Evolutionary conservation across 1,140 invertebrate species (phyloP), one percentile per base, ranked within the genome.

Genomic region (Drosophila pectinifera): DNA sequence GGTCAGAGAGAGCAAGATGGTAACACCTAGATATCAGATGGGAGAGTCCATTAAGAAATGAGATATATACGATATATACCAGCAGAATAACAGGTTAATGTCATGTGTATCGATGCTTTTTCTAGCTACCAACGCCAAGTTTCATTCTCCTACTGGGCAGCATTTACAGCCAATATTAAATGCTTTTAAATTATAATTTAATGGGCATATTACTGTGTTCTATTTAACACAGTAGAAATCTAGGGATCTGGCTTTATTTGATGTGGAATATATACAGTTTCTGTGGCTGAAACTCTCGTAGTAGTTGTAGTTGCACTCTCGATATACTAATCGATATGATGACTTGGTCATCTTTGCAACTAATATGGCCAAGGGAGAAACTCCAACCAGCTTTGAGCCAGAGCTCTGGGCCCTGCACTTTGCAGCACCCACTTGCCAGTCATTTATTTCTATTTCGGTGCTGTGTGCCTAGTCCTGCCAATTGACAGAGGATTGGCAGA

Each of bases 1-100:
- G 93, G 98, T 99, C 94, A 99, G 95, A 92, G 98, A 99, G 92
- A 99, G 96, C 85, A 99, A 95, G 93, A 99, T 99, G 91, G 98
- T 99, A 88, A 99, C 98, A 94, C 98, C 98, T 99, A 95, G 51
- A 89, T 77, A 77, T 76, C 49, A 42, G 48, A 78, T 69, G 46
- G 24, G 22, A 77, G 34, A 38, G 11, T 39, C 38, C 10, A 61
- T 48, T 70, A 54, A 61, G 11, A 26, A 20, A 64, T 26, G 7
- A 26, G 14, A 20, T 11, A 45, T 11, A 1, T 18, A 14, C 5
- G 11, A 31, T n/a, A n/a, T n/a, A 26, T 42, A 26, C 53, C 36
- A 31, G 18, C 31, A 4, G 31, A 4, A 11, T 34, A 11, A 4
- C 13, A 3, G 28, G 28, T 34, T 11, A 5, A 10, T 28, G 7